A percentile compares a stretch with the other conserved stretches of the same genome.
These are phyloP conservation scores for Stegostoma tigrinum DNA, from an alignment of 2,113 vertebrate genomes.

Conservation along the genomic window DNA sequence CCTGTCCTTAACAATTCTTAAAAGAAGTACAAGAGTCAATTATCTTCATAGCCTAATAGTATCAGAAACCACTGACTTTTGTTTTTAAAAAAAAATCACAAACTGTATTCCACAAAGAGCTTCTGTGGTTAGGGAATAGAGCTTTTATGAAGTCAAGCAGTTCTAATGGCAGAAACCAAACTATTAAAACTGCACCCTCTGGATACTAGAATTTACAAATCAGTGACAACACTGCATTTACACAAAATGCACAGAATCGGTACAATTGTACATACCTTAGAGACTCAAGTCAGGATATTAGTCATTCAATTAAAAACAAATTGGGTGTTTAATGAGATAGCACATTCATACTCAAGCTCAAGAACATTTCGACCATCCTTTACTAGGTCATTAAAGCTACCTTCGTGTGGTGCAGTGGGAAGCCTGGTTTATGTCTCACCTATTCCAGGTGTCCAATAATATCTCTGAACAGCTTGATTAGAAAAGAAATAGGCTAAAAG, in stretches of 20 bases:
- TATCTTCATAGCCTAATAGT: background rate
- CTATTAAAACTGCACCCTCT: background rate
- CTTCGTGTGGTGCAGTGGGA: too few relatives aligned
- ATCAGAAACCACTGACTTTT: background rate
- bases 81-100: background rate
- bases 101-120: background rate
- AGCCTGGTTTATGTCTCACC: too few relatives aligned
- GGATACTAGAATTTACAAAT: background rate
- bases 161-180: background rate
- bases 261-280: background rate
- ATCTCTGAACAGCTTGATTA: too few relatives aligned
- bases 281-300: background rate
- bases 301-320: background rate
- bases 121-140: background rate
- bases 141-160: background rate
- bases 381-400: background rate
- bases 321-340: background rate
- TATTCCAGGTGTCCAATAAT: too few relatives aligned
- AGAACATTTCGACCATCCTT: background rate
- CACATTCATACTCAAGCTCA: background rate
- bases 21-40: background rate
- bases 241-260: background rate
- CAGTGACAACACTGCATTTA: background rate
- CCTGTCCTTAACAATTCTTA: too few relatives aligned
- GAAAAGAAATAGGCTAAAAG: background rate